A percentile compares a stretch with the other conserved stretches of the same genome.
These are phyloP conservation scores for Criorhina ranunculi DNA, from an alignment of 2,888 invertebrate species.

Conservation along the genomic window DNA sequence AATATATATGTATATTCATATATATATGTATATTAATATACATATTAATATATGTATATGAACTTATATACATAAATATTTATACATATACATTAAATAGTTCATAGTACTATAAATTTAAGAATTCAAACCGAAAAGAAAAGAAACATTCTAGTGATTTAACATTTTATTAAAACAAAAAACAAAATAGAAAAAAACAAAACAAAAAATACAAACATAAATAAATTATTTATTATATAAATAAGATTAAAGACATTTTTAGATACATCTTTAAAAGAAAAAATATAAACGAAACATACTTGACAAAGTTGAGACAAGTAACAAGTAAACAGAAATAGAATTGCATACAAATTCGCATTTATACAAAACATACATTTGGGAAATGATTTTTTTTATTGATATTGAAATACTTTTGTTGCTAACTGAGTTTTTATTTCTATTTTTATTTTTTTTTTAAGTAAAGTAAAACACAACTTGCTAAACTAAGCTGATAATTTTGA, in stretches of 20 bases:
- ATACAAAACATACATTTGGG: slow-evolving; percentile 20
- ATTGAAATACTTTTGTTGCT: neutral
- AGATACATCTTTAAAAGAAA: slow-evolving; percentile 57
- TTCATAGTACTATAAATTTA: slow-evolving; percentile 51
- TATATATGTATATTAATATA: slow-evolving; percentile 56
- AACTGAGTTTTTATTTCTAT: neutral
- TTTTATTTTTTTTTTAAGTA: neutral
- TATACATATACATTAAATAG: slow-evolving; percentile 68
- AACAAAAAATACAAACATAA: slow-evolving; percentile 35
- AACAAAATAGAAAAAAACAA: neutral
- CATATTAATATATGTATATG: slow-evolving; percentile 52
- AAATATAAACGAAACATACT: neutral
- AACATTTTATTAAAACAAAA: slow-evolving; percentile 54
- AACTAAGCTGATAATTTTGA: too few species aligned
- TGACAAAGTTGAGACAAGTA: slow-evolving; percentile 16
- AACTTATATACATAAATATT: slow-evolving; percentile 67
- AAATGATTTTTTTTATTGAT: neutral
- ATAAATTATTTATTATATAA: slow-evolving; percentile 73
- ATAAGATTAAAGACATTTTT: slow-evolving; percentile 67
- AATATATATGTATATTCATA: slow-evolving; percentile 71
- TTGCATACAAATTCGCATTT: slow-evolving; percentile 10
- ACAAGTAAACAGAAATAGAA: slow-evolving; percentile 15
- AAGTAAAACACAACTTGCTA: too few species aligned
- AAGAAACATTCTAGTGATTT: slow-evolving; percentile 70
- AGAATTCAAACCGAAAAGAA: slow-evolving; percentile 55